Evolutionary conservation across 2,797 vertebrate genomes (phyloP), one percentile per base, ranked within the genome.

Genomic region (Acipenser transmontanus): DNA sequence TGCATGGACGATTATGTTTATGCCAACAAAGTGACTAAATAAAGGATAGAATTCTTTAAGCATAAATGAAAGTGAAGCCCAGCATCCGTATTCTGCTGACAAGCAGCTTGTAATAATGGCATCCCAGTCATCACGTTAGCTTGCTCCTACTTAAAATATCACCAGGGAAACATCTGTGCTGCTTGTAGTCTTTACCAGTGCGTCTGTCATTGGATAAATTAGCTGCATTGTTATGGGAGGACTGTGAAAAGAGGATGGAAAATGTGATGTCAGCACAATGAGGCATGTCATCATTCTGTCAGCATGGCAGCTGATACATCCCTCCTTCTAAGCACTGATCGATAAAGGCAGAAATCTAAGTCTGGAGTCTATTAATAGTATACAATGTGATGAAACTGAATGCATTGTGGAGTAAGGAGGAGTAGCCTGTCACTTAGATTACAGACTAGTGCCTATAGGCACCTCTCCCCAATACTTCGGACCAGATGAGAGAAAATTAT

Each of bases 101-200:
- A 61, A 70, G 63, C 64, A 65, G 12, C 62, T 75, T 73, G 74
- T 71, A 74, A 77, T 70, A 73, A 70, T 59, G 70, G 52, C 57
- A 64, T 67, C 63, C 70, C 67, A 72, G 52, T 72, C 70, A 74
- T 67, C 67, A 63, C 59, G 73, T 75, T 73, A 70, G 72, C 48
- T 51, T 67, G 61, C 65, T 71, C 65, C 64, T 60, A 62, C 75
- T 76, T 73, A 80, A 77, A 77, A 75, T 79, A 79, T 81, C 79
- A 73, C 73, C 10, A 59, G 66, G 74, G 74, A 84, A 84, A 85
- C 71, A 80, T 84, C 82, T 84, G 80, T 73, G 77, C 75, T 68
- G 59, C 63, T 63, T 52, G 14, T 61, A 72, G 72, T 66, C 63
- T 57, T 70, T 64, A 59, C 71, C 59, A 63, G 67, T 62, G 66